Base-by-base conservation (phyloP, 2,797 vertebrate genomes). In the Falco novaeseelandiae region DNA sequence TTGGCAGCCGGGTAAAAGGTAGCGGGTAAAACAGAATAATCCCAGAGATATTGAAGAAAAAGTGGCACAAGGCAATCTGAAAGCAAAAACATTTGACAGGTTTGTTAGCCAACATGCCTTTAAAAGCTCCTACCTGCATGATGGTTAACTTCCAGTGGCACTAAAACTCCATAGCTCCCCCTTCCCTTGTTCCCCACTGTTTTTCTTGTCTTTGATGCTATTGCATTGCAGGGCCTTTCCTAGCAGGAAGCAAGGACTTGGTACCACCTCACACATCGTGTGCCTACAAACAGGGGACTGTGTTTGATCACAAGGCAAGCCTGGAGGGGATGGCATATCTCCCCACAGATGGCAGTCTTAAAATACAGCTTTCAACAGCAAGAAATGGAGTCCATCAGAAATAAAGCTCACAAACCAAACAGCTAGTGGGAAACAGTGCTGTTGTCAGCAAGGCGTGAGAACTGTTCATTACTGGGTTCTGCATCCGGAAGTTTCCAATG, bases 31-130 rank as follows among this genome's bases (percentile, higher is more conserved):
- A 99, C 52, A 99, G 97, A 19, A 99, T 2, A 93, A 99, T 99
- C 23, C 99, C 99, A 30, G 99, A 98, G 94, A 99, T 94, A 93
- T 99, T 99, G 98, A 99, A 99, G 98, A 99, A 99, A 96, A 99
- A 99, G 90, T 99, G 99, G 89, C 99, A 99, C 88, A 99, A 98
- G 14, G 99, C 99, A 83, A 99, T 99, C 99, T 99, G 97, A 32
- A 98, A 98, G 42, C 52, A 74, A 97, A 93, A 76, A 65, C n/a
- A 58, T 74, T 78, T 34, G 61, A 93, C 54, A 66, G 61, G 19
- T 65, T 61, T 10, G 17, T 87, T 55, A 86, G 19, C 18, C 51
- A 58, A 81, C 87, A 62, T 22, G 6, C 21, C 42, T 69, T 72
- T 78, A 86, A 86, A 81, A 61, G 27, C 18, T 69, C 15, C 69